Base-by-base conservation (phyloP, 2,113 vertebrate species). In the Ochotona princeps region DNA sequence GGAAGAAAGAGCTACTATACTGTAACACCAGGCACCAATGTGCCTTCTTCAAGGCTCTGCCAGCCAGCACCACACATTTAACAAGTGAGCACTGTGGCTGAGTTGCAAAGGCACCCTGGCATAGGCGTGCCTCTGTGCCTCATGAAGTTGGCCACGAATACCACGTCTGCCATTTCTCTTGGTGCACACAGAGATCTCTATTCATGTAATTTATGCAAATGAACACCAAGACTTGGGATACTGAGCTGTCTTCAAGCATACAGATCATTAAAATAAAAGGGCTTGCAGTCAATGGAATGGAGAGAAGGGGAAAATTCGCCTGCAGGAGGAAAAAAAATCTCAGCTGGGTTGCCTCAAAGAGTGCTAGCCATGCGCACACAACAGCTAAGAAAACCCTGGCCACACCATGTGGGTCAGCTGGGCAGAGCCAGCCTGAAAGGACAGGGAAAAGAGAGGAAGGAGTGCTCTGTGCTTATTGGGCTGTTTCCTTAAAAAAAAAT, bases 131-230 rank as follows among this genome's bases (percentile, higher is more conserved):
- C 69, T 96, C 92, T 96, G 74, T 97, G 90, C 74, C 54, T 81
- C 3, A 1, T 38, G 57, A 73, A 88, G 30, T 63, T 3, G 3
- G 76, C 76, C 49, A 60, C 23, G 80, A 84, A 74, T 54, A 78
- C 78, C 44, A 60, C 54, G n/a, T 69, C 35, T 66, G 92, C 92
- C 20, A 61, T 76, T 82, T 92, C 81, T 93, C 12, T 90, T 92
- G 73, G 90, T 87, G 18, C 5, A 92, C 91, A 96, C 32, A 96
- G 93, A 79, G 81, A 69, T 92, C 76, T 96, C 93, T 97, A 94
- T 96, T 76, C 57, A 57, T 47, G 26, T 81, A 90, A 92, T 95
- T 94, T 83, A 95, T 96, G 92, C 60, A 94, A 96, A 95, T 94
- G 49, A 96, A 95, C 82, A 79, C 49, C 79, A 75, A 72, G 87